Percentiles rank a stretch among this genome's conserved stretches.
Conservation (phyloP, 2,113 vertebrate species). For the Thunnus thynnus region DNA sequence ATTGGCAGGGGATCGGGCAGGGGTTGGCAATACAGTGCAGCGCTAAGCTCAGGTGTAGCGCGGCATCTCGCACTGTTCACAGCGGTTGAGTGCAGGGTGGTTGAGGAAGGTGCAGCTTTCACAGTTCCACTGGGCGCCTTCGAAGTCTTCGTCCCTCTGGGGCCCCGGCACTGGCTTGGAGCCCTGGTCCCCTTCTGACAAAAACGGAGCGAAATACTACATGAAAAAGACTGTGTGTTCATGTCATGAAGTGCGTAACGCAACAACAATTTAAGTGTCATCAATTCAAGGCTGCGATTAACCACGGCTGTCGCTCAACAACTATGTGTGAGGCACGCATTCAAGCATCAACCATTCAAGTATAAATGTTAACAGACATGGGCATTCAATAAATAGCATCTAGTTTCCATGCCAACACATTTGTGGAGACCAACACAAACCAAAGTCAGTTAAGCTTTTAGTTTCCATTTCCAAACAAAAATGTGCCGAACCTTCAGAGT, state of each 20-base stretch:
- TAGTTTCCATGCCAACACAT: constrained; percentile 37
- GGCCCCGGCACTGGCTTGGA: constrained; percentile 82
- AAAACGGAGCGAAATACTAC: not conserved
- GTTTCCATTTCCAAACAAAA: constrained; percentile 23
- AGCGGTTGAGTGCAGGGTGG: constrained; percentile 98
- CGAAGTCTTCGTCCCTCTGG: constrained; percentile 96
- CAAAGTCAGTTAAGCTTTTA: constrained; percentile 6
- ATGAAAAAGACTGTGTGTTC: not conserved
- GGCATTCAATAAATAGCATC: constrained; percentile 1
- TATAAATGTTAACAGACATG: constrained; percentile 17
- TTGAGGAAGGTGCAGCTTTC: constrained; percentile 99
- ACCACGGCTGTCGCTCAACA: constrained; percentile 20
- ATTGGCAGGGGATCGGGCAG: constrained; percentile 40
- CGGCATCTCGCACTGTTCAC: constrained; percentile 99
- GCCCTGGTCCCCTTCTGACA: constrained; percentile 73
- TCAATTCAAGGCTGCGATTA: constrained; percentile 1
- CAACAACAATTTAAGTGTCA: not conserved
- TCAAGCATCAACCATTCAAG: constrained; percentile 21
- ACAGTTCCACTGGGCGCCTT: constrained; percentile 98
- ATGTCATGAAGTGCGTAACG: not conserved
- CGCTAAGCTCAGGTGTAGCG: constrained; percentile 92
- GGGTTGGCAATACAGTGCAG: constrained; percentile 46
- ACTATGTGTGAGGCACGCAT: not conserved
- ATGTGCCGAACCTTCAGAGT: not conserved
- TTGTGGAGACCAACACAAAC: constrained; percentile 10